Evolutionary conservation across 1,140 invertebrate species (phyloP).

Genomic region (Mycetomoellerius zeteki): DNA sequence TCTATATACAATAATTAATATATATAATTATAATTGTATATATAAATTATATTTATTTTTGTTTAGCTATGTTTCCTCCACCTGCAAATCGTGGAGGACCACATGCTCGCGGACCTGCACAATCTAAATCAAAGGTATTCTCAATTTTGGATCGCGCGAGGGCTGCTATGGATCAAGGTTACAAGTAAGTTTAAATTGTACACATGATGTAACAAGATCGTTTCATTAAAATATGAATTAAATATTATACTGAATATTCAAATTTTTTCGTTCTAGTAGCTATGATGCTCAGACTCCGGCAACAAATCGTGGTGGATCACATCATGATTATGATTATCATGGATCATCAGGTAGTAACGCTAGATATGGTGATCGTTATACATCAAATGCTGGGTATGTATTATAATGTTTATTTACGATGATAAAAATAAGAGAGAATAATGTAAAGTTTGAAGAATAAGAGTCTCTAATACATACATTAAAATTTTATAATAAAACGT

Average conservation of each 20-base stretch:
- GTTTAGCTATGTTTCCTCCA: constrained; percentile 82
- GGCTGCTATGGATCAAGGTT: constrained; percentile 92
- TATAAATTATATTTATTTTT: constrained; percentile 12
- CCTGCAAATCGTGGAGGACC: constrained; percentile 85
- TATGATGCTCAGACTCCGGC: constrained; percentile 79
- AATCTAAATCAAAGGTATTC: constrained; percentile 93
- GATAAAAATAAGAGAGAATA: not conserved
- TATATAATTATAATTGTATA: not conserved
- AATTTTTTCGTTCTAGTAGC: constrained; percentile 55
- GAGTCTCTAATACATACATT: not conserved
- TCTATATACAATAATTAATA: no score
- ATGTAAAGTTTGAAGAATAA: constrained; percentile 29
- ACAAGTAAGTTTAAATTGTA: constrained; percentile 86
- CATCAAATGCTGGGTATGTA: constrained; percentile 79
- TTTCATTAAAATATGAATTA: not conserved
- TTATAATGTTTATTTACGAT: not conserved
- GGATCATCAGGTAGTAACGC: constrained; percentile 75
- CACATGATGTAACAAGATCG: not conserved
- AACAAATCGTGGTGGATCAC: constrained; percentile 75
- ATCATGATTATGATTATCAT: constrained; percentile 83
- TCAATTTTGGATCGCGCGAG: constrained; percentile 94
- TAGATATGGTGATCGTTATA: constrained; percentile 80
- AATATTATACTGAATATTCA: not conserved
- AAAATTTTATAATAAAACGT: not conserved
- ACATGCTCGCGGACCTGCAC: constrained; percentile 86